Evolutionary conservation across 2,797 vertebrate species (phyloP).

Genomic region (Hippocampus kuda): DNA sequence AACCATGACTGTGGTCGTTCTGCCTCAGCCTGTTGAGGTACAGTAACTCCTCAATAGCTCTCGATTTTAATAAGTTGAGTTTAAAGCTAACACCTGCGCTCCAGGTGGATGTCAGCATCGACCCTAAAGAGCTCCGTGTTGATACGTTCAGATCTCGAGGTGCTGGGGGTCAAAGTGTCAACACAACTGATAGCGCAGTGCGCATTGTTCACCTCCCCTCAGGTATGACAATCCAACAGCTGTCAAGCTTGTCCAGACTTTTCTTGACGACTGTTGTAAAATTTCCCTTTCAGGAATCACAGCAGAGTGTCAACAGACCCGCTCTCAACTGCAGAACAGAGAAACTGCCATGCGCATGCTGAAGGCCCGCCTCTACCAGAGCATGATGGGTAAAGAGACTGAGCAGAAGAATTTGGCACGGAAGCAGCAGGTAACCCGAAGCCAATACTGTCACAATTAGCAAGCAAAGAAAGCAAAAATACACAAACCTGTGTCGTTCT

Average conservation of each 20-base stretch:
- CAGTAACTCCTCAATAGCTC: background rate
- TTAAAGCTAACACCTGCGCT: background rate
- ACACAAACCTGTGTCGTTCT: no score
- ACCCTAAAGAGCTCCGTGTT: slow-evolving; percentile 78
- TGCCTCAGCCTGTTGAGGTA: slow-evolving; percentile 83
- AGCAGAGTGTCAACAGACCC: slow-evolving; percentile 86
- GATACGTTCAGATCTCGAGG: slow-evolving; percentile 88
- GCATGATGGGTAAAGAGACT: slow-evolving; percentile 64
- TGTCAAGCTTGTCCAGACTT: background rate
- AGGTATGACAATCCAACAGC: slow-evolving; percentile 54
- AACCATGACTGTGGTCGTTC: slow-evolving; percentile 87
- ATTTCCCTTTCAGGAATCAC: slow-evolving; percentile 62
- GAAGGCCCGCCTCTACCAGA: slow-evolving; percentile 77
- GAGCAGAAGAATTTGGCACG: slow-evolving; percentile 65
- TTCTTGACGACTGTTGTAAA: background rate
- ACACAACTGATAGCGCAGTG: slow-evolving; percentile 91
- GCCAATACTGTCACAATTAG: no score
- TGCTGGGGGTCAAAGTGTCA: slow-evolving; percentile 89
- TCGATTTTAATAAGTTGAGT: background rate
- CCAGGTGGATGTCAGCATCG: slow-evolving; percentile 71
- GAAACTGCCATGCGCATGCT: slow-evolving; percentile 77
- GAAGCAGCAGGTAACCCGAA: slow-evolving; percentile 74
- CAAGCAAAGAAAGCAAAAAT: background rate
- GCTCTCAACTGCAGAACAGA: slow-evolving; percentile 84
- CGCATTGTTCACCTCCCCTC: slow-evolving; percentile 85